Conservation (phyloP, 2,113 vertebrate genomes). For the Syngnathus floridae region DNA sequence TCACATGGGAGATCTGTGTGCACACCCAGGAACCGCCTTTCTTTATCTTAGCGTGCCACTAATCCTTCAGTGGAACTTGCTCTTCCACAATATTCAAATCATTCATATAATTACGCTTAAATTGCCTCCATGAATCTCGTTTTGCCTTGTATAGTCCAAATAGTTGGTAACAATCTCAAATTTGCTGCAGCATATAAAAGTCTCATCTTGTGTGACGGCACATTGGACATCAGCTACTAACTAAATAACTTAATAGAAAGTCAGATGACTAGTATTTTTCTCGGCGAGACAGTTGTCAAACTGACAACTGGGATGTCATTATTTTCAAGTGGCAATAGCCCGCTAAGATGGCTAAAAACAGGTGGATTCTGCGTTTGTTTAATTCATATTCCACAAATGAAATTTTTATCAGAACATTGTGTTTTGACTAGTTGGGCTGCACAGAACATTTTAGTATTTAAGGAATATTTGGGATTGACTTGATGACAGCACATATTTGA, state of each 20-base stretch:
- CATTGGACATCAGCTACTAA: not conserved
- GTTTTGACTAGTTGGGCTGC: too few relatives aligned
- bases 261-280: not conserved
- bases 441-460: not conserved
- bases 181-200: not conserved
- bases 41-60: slow-evolving; percentile 47
- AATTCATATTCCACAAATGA: too few relatives aligned
- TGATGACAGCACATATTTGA: not conserved
- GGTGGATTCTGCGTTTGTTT: too few relatives aligned
- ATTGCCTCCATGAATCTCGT: not conserved
- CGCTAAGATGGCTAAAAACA: too few relatives aligned
- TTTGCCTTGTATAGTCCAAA: not conserved
- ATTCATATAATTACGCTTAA: not conserved
- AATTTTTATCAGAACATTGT: too few relatives aligned
- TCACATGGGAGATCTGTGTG: slow-evolving; percentile 9
- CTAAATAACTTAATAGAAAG: not conserved
- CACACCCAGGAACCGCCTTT: slow-evolving; percentile 39
- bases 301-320: too few relatives aligned
- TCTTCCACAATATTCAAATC: not conserved
- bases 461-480: too few relatives aligned
- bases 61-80: not conserved
- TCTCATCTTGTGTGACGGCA: not conserved
- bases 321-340: too few relatives aligned
- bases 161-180: not conserved
- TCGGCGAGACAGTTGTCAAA: not conserved